Evolutionary conservation across 2,113 vertebrate genomes (phyloP), one percentile per base, ranked within the genome.

Genomic region (Kryptolebias marmoratus): DNA sequence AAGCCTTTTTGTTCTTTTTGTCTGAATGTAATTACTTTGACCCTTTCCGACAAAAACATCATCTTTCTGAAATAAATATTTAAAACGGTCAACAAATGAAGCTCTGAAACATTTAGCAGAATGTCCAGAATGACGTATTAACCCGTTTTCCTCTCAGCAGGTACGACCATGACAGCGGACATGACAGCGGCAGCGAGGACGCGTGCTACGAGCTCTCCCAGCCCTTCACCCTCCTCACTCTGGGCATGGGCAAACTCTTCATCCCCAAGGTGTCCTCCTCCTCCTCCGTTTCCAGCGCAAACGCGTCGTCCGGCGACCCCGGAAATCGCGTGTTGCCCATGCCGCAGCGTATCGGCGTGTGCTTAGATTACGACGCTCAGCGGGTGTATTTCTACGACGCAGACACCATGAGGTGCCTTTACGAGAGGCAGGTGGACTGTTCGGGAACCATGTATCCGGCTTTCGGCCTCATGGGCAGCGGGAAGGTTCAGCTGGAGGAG

Each of bases 161-260:
- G 55, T 97, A 96, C 0, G 98, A 99, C 66, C 98, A 99, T 58
- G 97, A 99, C 85, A 99, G 98, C 0, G 98, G 98, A 2, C 97
- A 99, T 18, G 97, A 99, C 93, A 99, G 97, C 0, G 98, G 97
- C 70, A 99, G 97, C n/a, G 98, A 99, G 86, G 98, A 99, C 30
- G 65, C 94, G 1, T 93, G 91, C 79, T 96, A 94, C 1, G 98
- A 98, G 60, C 90, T 94, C 27, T 96, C 95, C 0, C 97, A 97
- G 77, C 96, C 96, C 48, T 96, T 97, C 83, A 96, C 95, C 0
- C 90, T 99, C 28, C 91, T 98, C 82, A 97, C 97, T 4, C 64
- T 97, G 50, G 98, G 97, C 82, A 98, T 97, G 97, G 97, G 95
- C 71, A 97, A 96, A 67, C 91, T 99, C 73, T 96, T 99, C 85